Conservation (phyloP, 1,140 invertebrate genomes). For the Calephelis nemesis region DNA sequence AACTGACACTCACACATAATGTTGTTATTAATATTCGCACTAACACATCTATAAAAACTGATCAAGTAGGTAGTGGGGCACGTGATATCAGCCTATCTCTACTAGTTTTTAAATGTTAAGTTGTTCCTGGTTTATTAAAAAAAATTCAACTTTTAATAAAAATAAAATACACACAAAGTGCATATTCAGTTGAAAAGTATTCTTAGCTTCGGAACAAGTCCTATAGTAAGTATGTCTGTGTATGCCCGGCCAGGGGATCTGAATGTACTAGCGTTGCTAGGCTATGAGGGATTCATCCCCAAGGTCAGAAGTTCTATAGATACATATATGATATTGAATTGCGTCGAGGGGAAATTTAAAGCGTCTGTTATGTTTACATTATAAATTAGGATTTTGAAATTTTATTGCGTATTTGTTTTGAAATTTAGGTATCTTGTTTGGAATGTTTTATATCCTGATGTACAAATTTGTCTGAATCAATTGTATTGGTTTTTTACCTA, state of each 20-base stretch:
- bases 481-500: too few species aligned
- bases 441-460: background rate
- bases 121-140: too few species aligned
- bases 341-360: constrained; percentile 34
- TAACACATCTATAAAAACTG: too few species aligned
- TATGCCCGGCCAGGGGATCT: constrained; percentile 62
- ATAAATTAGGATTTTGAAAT: constrained; percentile 11
- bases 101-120: too few species aligned
- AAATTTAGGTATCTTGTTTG: background rate
- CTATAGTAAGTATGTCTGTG: constrained; percentile 63
- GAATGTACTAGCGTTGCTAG: constrained; percentile 65
- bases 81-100: too few species aligned
- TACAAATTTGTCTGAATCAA: too few species aligned
- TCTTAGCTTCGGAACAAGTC: constrained; percentile 51
- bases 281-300: constrained; percentile 65
- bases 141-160: background rate
- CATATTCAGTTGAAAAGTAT: constrained; percentile 23
- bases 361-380: constrained; percentile 23
- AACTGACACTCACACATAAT: too few species aligned
- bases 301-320: constrained; percentile 67
- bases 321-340: constrained; percentile 42
- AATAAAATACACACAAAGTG: constrained; percentile 4
- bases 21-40: too few species aligned
- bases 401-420: background rate
- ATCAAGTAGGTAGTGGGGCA: too few species aligned